A percentile compares a stretch with the other conserved stretches of the same genome.
Evolutionary conservation across 2,888 invertebrate species (phyloP).

Genomic region (Rhamphomyia laevipes): DNA sequence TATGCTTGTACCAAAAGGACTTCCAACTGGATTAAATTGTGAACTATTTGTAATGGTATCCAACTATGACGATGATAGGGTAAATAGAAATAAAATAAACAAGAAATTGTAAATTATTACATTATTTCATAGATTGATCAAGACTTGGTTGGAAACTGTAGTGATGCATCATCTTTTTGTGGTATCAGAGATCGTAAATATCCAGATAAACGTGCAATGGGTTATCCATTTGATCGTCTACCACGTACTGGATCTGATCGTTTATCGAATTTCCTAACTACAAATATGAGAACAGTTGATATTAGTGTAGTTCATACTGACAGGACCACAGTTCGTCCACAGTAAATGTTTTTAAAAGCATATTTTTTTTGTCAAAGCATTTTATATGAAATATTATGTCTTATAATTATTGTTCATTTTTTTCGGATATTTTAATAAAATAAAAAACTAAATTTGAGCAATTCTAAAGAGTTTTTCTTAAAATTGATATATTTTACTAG

Average conservation of each 20-base stretch:
- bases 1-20: constrained; percentile 64
- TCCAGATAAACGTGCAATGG: constrained; percentile 74
- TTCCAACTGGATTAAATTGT: constrained; percentile 48
- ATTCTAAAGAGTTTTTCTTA: no score
- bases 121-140: constrained; percentile 27
- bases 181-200: constrained; percentile 64
- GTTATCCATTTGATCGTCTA: constrained; percentile 73
- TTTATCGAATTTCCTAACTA: constrained; percentile 55
- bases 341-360: background rate
- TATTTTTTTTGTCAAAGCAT: no score
- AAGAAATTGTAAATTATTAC: background rate
- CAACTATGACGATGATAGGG: constrained; percentile 53
- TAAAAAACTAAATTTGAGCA: no score
- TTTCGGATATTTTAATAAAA: no score
- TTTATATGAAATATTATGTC: no score
- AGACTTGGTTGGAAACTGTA: constrained; percentile 44
- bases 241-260: constrained; percentile 44
- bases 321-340: constrained; percentile 32
- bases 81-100: constrained; percentile 15
- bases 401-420: no score
- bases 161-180: constrained; percentile 67
- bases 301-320: constrained; percentile 50
- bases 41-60: constrained; percentile 68
- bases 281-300: constrained; percentile 58
- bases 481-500: no score